Evolutionary conservation across 2,797 vertebrate genomes (phyloP).

Genomic region (Characodon lateralis): DNA sequence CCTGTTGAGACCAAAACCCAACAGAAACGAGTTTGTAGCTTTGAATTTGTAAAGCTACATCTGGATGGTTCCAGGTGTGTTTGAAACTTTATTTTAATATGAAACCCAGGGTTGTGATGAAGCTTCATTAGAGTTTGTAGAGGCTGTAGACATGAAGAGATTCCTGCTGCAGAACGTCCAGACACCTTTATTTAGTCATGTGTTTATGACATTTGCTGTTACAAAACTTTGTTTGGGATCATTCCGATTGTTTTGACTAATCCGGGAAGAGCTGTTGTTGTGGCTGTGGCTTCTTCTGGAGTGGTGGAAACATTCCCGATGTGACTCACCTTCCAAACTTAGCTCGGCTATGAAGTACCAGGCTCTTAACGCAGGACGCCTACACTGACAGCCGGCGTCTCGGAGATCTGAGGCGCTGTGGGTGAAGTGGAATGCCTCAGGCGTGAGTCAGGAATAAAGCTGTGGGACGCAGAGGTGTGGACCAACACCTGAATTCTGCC

Average conservation of each 20-base stretch:
- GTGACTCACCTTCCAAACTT: constrained; percentile 39
- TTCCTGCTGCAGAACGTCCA: neutral
- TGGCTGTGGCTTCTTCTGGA: constrained; percentile 4
- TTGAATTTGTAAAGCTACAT: too few species aligned
- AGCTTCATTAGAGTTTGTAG: too few species aligned
- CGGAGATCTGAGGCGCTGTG: neutral
- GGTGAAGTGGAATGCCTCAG: neutral
- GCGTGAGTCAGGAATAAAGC: neutral
- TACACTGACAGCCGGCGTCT: neutral
- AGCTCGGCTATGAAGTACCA: neutral
- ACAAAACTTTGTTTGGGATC: constrained; percentile 1
- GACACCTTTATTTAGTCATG: neutral
- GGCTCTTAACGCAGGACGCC: neutral
- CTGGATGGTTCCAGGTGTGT: too few species aligned
- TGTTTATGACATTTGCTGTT: neutral
- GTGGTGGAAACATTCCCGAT: constrained; percentile 20
- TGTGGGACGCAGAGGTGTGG: too few species aligned
- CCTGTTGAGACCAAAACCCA: too few species aligned
- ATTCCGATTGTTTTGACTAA: neutral
- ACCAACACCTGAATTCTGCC: too few species aligned
- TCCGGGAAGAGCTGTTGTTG: constrained; percentile 30
- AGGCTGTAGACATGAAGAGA: too few species aligned
- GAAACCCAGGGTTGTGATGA: too few species aligned
- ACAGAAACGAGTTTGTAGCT: too few species aligned
- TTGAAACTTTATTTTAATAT: too few species aligned